phyloP scores from a whole-genome alignment of 2,888 invertebrate species.

The Lasioglossum villosulum region DNA sequence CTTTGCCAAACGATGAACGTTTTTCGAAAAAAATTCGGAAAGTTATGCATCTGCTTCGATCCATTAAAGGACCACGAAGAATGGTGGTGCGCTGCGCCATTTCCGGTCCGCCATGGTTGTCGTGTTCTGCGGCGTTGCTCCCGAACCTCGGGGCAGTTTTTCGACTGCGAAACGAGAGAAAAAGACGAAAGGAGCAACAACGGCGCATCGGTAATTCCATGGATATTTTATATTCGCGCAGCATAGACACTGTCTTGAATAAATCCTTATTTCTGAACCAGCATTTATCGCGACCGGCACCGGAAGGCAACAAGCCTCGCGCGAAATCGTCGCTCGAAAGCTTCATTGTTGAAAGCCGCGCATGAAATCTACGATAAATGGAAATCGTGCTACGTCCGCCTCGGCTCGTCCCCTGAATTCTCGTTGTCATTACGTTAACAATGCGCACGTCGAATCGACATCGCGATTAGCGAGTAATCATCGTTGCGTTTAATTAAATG shows the following conservation, averaged over 20 bases:
- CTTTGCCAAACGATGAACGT: conserved; percentile 15
- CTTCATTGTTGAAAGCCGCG: conserved; percentile 23
- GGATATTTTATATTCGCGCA: too few species aligned
- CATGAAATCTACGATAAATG: conserved; percentile 49
- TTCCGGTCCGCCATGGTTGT: background rate
- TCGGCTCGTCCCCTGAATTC: conserved; percentile 38
- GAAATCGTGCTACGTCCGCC: conserved; percentile 46
- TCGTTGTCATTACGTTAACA: conserved; percentile 55
- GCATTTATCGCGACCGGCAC: conserved; percentile 18
- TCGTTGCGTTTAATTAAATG: conserved; percentile 62
- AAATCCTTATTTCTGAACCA: conserved; percentile 20
- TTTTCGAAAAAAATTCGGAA: conserved; percentile 27
- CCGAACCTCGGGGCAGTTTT: background rate
- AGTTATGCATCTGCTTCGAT: conserved; percentile 22
- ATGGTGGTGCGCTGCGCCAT: background rate
- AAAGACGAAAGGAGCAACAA: background rate
- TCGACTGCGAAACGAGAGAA: background rate
- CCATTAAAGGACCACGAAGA: conserved; percentile 14
- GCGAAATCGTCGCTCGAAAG: conserved; percentile 28
- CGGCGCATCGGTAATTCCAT: background rate
- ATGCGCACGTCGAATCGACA: conserved; percentile 48
- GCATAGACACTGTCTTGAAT: background rate
- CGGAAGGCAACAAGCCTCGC: conserved; percentile 4
- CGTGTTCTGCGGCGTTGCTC: background rate
- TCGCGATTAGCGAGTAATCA: conserved; percentile 58